phyloP scores from a whole-genome alignment of 2,797 vertebrate species.

The Acestrorhynchus altus region DNA sequence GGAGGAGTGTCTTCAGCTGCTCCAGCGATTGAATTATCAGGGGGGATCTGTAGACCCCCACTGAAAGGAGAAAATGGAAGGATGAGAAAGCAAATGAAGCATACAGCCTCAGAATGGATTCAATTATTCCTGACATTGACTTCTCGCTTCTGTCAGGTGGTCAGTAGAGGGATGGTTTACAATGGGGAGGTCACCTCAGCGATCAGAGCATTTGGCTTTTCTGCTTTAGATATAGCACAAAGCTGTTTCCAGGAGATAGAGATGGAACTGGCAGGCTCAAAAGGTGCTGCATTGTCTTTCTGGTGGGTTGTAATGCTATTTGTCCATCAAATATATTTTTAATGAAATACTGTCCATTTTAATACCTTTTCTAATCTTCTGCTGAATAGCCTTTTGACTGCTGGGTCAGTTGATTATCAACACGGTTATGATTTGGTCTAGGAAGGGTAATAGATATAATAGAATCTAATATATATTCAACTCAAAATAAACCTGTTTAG shows the following conservation, averaged over 20 bases:
- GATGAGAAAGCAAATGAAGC: slow-evolving; percentile 25
- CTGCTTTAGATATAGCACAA: slow-evolving; percentile 6
- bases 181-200: not conserved
- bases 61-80: slow-evolving; percentile 26
- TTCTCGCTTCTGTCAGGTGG: slow-evolving; percentile 23
- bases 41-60: slow-evolving; percentile 26
- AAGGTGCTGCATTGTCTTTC: not conserved
- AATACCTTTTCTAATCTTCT: no score
- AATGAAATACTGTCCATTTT: no score
- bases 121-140: slow-evolving; percentile 16
- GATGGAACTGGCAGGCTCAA: not conserved
- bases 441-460: no score
- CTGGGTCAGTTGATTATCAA: no score
- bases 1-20: slow-evolving; percentile 66
- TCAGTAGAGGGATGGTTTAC: not conserved
- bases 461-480: no score
- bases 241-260: not conserved
- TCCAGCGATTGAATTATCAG: slow-evolving; percentile 51
- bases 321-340: no score
- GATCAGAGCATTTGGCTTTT: slow-evolving; percentile 12
- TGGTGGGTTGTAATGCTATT: no score
- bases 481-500: no score
- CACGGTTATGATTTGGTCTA: no score
- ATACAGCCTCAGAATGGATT: slow-evolving; percentile 20
- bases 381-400: no score